Conservation (phyloP, 2,113 vertebrate species). For the Canis aureus region DNA sequence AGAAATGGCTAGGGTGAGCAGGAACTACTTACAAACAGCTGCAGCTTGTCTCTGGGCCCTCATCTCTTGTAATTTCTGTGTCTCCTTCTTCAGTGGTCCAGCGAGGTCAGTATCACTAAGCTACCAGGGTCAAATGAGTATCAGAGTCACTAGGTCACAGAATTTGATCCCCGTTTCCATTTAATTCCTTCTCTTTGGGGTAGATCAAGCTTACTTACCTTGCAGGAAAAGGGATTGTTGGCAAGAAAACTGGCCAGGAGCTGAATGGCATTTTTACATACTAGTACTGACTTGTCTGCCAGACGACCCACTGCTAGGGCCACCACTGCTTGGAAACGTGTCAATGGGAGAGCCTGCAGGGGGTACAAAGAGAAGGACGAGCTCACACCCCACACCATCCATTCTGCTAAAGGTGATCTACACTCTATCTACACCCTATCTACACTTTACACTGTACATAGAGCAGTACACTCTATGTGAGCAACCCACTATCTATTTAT, state of each 20-base stretch:
- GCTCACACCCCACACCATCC: neutral
- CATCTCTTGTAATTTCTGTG: constrained; percentile 91
- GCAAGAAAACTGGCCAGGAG: constrained; percentile 95
- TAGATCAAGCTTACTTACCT: constrained; percentile 87
- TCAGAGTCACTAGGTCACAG: neutral
- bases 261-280: constrained; percentile 97
- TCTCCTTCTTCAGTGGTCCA: constrained; percentile 93
- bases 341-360: constrained; percentile 93
- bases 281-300: constrained; percentile 95
- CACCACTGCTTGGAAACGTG: constrained; percentile 93
- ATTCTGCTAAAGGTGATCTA: neutral
- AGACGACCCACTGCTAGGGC: constrained; percentile 94
- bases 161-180: neutral
- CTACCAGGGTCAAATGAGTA: constrained; percentile 82
- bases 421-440: too few species aligned
- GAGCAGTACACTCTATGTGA: neutral
- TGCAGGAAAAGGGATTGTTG: constrained; percentile 98
- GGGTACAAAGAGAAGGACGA: neutral
- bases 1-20: neutral
- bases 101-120: constrained; percentile 93
- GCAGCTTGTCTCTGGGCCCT: constrained; percentile 80
- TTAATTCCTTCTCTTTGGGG: neutral
- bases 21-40: constrained; percentile 84
- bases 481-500: neutral
- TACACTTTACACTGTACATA: too few species aligned